phyloP scores from a whole-genome alignment of 2,113 vertebrate genomes.

The Microcebus griseorufus region DNA sequence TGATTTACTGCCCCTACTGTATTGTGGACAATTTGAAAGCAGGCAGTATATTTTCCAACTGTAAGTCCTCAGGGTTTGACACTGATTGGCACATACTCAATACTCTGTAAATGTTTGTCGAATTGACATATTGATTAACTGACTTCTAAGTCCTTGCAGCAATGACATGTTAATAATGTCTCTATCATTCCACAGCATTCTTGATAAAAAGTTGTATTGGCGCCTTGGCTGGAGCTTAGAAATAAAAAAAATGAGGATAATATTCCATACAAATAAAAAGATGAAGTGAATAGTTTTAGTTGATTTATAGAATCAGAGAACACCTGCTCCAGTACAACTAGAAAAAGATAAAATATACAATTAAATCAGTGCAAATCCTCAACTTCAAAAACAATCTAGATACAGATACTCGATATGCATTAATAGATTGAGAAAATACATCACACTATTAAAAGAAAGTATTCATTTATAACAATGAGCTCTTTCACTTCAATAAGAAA shows the following conservation, averaged over 20 bases:
- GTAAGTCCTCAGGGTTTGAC: background rate
- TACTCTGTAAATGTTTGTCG: background rate
- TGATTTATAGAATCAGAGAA: slow-evolving; percentile 3
- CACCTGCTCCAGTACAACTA: background rate
- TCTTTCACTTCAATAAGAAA: background rate
- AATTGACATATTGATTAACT: background rate
- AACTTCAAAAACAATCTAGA: background rate
- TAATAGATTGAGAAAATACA: background rate
- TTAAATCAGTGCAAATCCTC: background rate
- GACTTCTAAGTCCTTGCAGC: background rate
- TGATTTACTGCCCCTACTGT: background rate
- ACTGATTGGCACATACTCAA: background rate
- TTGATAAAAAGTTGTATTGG: background rate
- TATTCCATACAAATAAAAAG: background rate
- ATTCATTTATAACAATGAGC: background rate
- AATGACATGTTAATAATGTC: background rate
- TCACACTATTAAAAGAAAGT: background rate
- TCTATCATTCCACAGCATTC: background rate
- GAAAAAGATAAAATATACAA: background rate
- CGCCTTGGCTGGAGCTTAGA: background rate
- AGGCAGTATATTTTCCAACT: background rate
- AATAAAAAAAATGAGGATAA: background rate
- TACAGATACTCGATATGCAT: background rate
- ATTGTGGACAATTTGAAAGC: background rate
- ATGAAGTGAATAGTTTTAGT: background rate